Base-by-base conservation (phyloP, 2,113 vertebrate species). In the Pedionomus torquatus region DNA sequence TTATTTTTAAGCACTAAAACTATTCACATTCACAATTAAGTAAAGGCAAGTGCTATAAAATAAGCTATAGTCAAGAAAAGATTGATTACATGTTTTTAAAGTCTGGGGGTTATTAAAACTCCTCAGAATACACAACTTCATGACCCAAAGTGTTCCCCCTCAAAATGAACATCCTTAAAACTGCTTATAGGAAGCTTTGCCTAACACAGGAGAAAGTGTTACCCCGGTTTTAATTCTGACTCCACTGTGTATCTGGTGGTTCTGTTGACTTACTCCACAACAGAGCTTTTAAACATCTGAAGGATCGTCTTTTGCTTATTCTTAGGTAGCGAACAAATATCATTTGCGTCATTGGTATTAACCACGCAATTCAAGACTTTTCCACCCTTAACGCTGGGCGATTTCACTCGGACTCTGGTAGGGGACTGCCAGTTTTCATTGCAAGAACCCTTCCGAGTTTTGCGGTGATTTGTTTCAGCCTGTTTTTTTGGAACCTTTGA, bases 261-360 rank as follows among this genome's bases (percentile, higher is more conserved):
- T 79, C 39, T 65, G 37, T 10, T 48, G 24, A 66, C 41, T 74
- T 97, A 98, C 86, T 98, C 97, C 13, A 57, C n/a, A 18, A 78
- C 64, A 20, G 94, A 89, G 84, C 90, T 97, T 84, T 97, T 98
- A 85, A 98, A 98, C 98, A 98, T 98, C 37, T 98, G 97, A 83
- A 98, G 57, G 76, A 98, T 98, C 3, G 97, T 98, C 90, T 97
- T 98, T 88, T 98, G 98, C 74, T 97, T 98, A 43, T 51, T 98
- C 90, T 95, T 96, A 31, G 96, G 91, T 12, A 97, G 60, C 2
- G 98, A 96, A 87, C 79, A 85, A 69, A 89, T 16, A 69, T 93
- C 95, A 37, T 95, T 98, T 12, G 95, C 17, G 16, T 93, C 96
- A 83, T 83, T 94, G 64, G 79, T 89, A 46, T 97, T 96, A 78